Evolutionary conservation across 2,797 vertebrate genomes (phyloP).

Genomic region (Aselliscus stoliczkanus): DNA sequence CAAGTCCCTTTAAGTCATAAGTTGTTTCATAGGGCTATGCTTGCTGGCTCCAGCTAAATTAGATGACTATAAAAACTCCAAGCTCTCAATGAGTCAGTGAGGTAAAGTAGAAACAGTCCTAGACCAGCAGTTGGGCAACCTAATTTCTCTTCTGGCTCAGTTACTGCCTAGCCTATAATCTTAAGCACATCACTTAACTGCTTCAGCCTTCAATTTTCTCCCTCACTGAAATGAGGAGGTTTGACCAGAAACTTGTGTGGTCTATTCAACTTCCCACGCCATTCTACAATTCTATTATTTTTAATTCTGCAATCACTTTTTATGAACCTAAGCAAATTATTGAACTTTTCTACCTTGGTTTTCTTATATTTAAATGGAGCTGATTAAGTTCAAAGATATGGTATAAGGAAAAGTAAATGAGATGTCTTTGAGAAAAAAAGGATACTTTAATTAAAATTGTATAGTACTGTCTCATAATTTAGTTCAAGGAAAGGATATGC

Average conservation of each 20-base stretch:
- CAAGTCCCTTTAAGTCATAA: background rate
- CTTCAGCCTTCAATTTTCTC: background rate
- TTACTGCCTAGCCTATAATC: background rate
- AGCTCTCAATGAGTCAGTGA: background rate
- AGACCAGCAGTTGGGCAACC: background rate
- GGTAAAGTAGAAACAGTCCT: background rate
- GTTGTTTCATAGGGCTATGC: background rate
- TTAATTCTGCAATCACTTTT: background rate
- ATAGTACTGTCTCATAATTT: background rate
- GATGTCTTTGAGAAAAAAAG: constrained; percentile 4
- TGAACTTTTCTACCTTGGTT: constrained; percentile 6
- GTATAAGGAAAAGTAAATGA: constrained; percentile 13
- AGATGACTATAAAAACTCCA: background rate
- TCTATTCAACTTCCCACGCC: background rate
- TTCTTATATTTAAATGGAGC: constrained; percentile 13
- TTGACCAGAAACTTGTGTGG: background rate
- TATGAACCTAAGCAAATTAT: background rate
- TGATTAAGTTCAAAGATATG: background rate
- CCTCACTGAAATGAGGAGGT: background rate
- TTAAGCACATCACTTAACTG: background rate
- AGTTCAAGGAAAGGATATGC: background rate
- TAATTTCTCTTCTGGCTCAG: constrained; percentile 5
- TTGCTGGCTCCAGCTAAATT: constrained; percentile 12
- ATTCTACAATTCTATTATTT: background rate
- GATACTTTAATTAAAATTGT: constrained; percentile 1